phyloP scores from a whole-genome alignment of 2,113 vertebrate genomes.

The Ancistrus triradiatus region DNA sequence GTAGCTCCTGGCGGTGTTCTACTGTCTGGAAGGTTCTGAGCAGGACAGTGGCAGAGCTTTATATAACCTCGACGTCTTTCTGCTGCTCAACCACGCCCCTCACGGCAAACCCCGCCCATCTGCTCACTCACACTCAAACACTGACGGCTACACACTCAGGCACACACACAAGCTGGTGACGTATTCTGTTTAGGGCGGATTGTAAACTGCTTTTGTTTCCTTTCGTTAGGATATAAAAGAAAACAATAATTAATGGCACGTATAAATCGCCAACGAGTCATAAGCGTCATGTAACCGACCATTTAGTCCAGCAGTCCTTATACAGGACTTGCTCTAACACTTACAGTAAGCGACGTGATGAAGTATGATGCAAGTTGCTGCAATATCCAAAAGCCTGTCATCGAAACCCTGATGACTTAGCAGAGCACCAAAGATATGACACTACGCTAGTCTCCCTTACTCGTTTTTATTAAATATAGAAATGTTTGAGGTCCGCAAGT shows the following conservation, averaged over 20 bases:
- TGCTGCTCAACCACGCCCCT: constrained; percentile 24
- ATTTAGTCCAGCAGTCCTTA: background rate
- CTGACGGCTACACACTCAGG: background rate
- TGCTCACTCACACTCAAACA: background rate
- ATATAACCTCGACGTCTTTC: constrained; percentile 58
- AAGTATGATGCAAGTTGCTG: constrained; percentile 43
- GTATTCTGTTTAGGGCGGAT: constrained; percentile 1
- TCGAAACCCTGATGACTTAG: constrained; percentile 9
- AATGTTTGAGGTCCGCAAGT: no score
- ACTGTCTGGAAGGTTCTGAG: constrained; percentile 54
- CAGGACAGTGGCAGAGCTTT: constrained; percentile 15
- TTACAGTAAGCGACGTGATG: background rate
- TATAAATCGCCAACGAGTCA: background rate
- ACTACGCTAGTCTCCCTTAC: no score
- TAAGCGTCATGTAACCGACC: background rate
- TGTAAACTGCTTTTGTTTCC: background rate
- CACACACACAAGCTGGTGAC: constrained; percentile 21
- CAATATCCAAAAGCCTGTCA: constrained; percentile 19
- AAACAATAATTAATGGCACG: background rate
- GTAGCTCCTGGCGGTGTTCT: constrained; percentile 19
- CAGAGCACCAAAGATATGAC: background rate
- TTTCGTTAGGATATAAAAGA: background rate
- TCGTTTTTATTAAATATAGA: no score
- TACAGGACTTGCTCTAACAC: background rate
- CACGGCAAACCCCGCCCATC: constrained; percentile 34